Percentiles rank a stretch among this genome's conserved stretches.
These are phyloP conservation scores for Ypsolopha sequella DNA, from an alignment of 2,888 invertebrate species.

Conservation along the genomic window DNA sequence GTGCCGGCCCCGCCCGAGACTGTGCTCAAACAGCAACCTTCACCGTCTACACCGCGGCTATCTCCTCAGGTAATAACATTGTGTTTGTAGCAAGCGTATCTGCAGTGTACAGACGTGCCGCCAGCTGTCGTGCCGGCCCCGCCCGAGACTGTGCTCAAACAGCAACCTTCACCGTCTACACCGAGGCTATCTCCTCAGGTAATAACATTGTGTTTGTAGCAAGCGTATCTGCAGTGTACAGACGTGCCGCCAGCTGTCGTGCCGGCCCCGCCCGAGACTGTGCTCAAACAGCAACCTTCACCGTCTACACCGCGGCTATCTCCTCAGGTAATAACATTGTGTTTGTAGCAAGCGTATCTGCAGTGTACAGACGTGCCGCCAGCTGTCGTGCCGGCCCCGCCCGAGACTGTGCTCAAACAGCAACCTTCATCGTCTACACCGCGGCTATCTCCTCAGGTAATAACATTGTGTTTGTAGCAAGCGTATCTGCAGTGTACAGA, in stretches of 20 bases:
- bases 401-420: conserved; percentile 48
- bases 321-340: conserved; percentile 39
- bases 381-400: conserved; percentile 12
- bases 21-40: conserved; percentile 52
- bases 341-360: conserved; percentile 2
- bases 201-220: conserved; percentile 7
- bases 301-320: conserved; percentile 52
- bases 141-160: conserved; percentile 45
- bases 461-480: not conserved
- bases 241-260: conserved; percentile 10
- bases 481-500: conserved; percentile 1
- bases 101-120: conserved; percentile 4
- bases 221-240: not conserved
- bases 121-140: conserved; percentile 13
- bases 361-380: conserved; percentile 6
- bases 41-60: conserved; percentile 49
- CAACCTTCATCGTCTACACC: conserved; percentile 57
- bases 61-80: conserved; percentile 45
- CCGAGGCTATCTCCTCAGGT: conserved; percentile 57
- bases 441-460: conserved; percentile 52
- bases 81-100: conserved; percentile 1
- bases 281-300: conserved; percentile 54
- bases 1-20: conserved; percentile 26
- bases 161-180: conserved; percentile 55
- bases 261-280: conserved; percentile 28